phyloP scores from a whole-genome alignment of 2,113 vertebrate species.

The Heterochromis multidens region DNA sequence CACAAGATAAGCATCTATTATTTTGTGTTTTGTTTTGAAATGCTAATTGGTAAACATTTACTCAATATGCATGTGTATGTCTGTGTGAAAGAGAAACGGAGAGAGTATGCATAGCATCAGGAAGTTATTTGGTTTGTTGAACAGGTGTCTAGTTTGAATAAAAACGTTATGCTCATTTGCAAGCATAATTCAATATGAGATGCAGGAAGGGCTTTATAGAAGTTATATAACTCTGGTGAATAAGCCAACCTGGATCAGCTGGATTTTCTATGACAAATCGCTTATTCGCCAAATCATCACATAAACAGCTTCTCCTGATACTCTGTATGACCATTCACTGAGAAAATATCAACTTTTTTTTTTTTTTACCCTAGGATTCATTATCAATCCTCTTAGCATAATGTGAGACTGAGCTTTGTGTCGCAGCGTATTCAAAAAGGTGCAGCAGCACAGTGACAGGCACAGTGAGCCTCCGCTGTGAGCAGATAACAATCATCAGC shows the following conservation, averaged over 20 bases:
- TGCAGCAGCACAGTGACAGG: constrained; percentile 31
- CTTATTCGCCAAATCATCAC: constrained; percentile 62
- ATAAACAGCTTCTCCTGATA: constrained; percentile 58
- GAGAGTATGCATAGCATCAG: constrained; percentile 20
- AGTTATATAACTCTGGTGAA: constrained; percentile 54
- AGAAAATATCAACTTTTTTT: constrained; percentile 50
- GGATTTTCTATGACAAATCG: constrained; percentile 65
- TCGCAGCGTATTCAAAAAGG: constrained; percentile 46
- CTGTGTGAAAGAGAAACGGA: constrained; percentile 10
- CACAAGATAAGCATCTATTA: constrained; percentile 41
- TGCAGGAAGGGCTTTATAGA: constrained; percentile 37
- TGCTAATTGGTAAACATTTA: constrained; percentile 58
- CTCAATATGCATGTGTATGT: constrained; percentile 39
- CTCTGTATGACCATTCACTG: constrained; percentile 38
- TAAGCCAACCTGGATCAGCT: constrained; percentile 58
- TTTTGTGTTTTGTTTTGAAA: constrained; percentile 45
- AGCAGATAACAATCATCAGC: constrained; percentile 48
- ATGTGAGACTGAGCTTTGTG: constrained; percentile 46
- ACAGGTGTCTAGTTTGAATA: constrained; percentile 55
- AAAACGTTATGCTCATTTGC: constrained; percentile 54
- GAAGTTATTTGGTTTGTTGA: constrained; percentile 48
- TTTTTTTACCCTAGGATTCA: constrained; percentile 32
- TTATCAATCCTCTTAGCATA: constrained; percentile 61
- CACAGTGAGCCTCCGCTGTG: neutral
- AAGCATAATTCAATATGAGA: constrained; percentile 56